Evolutionary conservation across 2,113 vertebrate genomes (phyloP).

Genomic region (Meles meles): DNA sequence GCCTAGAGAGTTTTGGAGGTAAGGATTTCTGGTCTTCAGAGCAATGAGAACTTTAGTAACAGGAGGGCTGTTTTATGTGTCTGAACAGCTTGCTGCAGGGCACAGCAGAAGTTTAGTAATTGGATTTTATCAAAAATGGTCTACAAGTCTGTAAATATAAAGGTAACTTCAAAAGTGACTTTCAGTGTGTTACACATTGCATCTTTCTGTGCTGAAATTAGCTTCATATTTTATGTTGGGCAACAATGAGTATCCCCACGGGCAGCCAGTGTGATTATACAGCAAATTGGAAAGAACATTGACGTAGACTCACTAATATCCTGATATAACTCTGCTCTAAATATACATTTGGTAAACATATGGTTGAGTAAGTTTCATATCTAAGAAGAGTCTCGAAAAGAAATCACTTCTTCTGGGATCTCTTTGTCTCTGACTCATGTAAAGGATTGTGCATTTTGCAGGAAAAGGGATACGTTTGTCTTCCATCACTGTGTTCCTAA

Average conservation of each 20-base stretch:
- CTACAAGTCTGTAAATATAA: conserved; percentile 65
- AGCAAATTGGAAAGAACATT: conserved; percentile 27
- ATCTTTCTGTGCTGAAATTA: conserved; percentile 63
- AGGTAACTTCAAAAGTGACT: conserved; percentile 65
- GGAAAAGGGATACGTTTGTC: neutral
- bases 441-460: neutral
- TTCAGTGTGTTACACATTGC: conserved; percentile 14
- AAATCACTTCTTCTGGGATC: neutral
- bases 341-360: conserved; percentile 22
- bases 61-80: conserved; percentile 59
- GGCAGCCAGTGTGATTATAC: conserved; percentile 27
- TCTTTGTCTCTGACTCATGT: neutral
- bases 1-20: conserved; percentile 61
- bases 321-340: neutral
- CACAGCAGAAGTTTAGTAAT: conserved; percentile 58
- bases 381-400: neutral
- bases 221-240: conserved; percentile 71
- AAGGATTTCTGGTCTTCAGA: conserved; percentile 55
- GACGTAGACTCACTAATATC: neutral
- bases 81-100: conserved; percentile 59
- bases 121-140: conserved; percentile 70
- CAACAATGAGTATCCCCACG: neutral
- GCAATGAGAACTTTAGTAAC: conserved; percentile 59
- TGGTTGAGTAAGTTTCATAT: conserved; percentile 2
- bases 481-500: neutral